A percentile compares a stretch with the other conserved stretches of the same genome.
Evolutionary conservation across 2,113 vertebrate species (phyloP).

Genomic region (Ploceus nigricollis): DNA sequence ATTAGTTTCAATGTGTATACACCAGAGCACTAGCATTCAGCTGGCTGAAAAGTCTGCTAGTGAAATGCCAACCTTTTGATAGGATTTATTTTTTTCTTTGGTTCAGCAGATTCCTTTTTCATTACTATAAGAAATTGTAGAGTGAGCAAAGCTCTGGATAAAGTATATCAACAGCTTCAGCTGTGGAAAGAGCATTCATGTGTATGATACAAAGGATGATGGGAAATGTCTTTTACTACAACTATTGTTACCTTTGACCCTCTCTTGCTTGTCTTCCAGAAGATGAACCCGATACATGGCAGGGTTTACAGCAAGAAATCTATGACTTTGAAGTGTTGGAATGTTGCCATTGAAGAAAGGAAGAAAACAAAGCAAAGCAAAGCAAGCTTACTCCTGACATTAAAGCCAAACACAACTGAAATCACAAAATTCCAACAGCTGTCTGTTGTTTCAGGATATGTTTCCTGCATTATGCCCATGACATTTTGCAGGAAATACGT

Average conservation of each 20-base stretch:
- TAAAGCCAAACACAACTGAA: neutral
- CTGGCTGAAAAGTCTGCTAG: neutral
- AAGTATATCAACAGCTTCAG: neutral
- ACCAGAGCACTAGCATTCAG: neutral
- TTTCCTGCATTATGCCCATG: neutral
- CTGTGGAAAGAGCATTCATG: neutral
- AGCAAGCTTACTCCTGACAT: neutral
- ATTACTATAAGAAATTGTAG: neutral
- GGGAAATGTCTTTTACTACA: neutral
- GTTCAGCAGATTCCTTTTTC: conserved; percentile 25
- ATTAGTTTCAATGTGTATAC: neutral
- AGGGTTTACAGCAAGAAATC: neutral
- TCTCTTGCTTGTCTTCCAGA: neutral
- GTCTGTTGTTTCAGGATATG: neutral
- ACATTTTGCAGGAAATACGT: neutral
- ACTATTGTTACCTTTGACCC: neutral
- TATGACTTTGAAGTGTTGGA: neutral
- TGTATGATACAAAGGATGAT: neutral
- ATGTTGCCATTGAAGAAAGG: neutral
- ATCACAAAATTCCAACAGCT: neutral
- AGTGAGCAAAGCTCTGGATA: neutral
- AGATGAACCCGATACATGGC: neutral
- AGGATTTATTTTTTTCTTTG: neutral
- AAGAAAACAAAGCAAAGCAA: neutral
- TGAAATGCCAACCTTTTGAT: neutral